phyloP scores from a whole-genome alignment of 2,888 invertebrate genomes.

The Griposia aprilina region DNA sequence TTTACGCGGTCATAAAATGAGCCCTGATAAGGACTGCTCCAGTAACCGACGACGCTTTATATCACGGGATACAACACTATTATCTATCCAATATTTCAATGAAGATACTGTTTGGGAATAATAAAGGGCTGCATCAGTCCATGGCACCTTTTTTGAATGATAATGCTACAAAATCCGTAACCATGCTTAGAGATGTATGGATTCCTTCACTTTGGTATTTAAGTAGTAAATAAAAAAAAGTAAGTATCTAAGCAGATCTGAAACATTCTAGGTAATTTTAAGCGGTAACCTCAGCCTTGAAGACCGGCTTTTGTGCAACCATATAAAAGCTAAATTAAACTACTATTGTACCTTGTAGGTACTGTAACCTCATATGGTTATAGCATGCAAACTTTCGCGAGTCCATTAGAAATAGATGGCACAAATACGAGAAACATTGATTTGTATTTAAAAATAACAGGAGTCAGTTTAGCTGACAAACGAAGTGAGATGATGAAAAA shows the following conservation, averaged over 20 bases:
- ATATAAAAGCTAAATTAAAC: neutral
- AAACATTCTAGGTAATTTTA: neutral
- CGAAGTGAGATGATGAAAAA: too few species aligned
- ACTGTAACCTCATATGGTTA: too few species aligned
- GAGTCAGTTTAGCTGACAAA: too few species aligned
- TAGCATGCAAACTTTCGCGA: too few species aligned
- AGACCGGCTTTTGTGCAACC: neutral
- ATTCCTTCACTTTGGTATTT: neutral
- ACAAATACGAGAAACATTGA: too few species aligned
- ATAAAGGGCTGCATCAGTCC: slow-evolving; percentile 49
- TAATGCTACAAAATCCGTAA: slow-evolving; percentile 24
- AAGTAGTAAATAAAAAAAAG: too few species aligned
- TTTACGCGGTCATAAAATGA: slow-evolving; percentile 76
- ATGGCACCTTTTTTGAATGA: slow-evolving; percentile 46
- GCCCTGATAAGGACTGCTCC: slow-evolving; percentile 69
- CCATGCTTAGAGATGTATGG: neutral
- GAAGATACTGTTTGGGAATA: slow-evolving; percentile 61
- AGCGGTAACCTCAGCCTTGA: neutral
- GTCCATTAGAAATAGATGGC: too few species aligned
- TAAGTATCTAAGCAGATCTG: too few species aligned
- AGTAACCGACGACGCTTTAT: slow-evolving; percentile 62
- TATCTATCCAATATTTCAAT: slow-evolving; percentile 73
- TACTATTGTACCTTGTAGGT: neutral
- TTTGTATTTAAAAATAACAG: too few species aligned
- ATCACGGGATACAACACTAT: slow-evolving; percentile 68